A percentile compares a stretch with the other conserved stretches of the same genome.
Evolutionary conservation across 2,113 vertebrate genomes (phyloP).

Genomic region (Fregata magnificens): DNA sequence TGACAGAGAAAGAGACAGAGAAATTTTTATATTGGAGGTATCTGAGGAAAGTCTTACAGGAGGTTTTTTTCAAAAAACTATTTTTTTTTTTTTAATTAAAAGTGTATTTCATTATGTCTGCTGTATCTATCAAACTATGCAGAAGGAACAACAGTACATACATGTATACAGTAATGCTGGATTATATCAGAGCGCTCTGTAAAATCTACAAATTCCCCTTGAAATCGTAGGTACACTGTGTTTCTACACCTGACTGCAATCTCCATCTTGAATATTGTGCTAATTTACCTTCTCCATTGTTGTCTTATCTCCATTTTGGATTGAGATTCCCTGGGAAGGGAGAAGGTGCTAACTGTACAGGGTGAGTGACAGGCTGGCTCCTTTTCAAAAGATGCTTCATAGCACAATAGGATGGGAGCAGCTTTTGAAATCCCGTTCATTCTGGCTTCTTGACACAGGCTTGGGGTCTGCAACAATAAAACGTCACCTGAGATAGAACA

Average conservation of each 20-base stretch:
- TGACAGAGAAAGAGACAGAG: not conserved
- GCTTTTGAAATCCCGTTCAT: slow-evolving; percentile 36
- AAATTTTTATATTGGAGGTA: not conserved
- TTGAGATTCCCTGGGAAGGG: not conserved
- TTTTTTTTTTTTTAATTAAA: not conserved
- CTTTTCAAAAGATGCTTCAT: slow-evolving; percentile 28
- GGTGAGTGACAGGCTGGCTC: slow-evolving; percentile 7
- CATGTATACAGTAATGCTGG: not conserved
- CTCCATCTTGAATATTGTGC: not conserved
- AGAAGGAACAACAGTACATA: not conserved
- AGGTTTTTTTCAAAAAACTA: not conserved
- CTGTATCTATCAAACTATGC: not conserved
- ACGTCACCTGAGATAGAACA: not conserved
- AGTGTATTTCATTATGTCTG: not conserved
- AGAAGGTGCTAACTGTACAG: not conserved
- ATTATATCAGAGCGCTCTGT: not conserved
- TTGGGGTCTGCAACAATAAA: slow-evolving; percentile 18
- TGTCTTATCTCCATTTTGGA: slow-evolving; percentile 3
- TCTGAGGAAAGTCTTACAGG: not conserved
- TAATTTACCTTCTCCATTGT: not conserved
- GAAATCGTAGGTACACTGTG: not conserved
- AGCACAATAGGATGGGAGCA: slow-evolving; percentile 2
- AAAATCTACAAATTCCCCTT: not conserved
- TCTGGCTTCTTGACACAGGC: slow-evolving; percentile 13
- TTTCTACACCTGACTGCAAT: not conserved